A percentile compares a stretch with the other conserved stretches of the same genome.
phyloP scores from a whole-genome alignment of 2,888 invertebrate genomes.

The Rhodophaea formosa region DNA sequence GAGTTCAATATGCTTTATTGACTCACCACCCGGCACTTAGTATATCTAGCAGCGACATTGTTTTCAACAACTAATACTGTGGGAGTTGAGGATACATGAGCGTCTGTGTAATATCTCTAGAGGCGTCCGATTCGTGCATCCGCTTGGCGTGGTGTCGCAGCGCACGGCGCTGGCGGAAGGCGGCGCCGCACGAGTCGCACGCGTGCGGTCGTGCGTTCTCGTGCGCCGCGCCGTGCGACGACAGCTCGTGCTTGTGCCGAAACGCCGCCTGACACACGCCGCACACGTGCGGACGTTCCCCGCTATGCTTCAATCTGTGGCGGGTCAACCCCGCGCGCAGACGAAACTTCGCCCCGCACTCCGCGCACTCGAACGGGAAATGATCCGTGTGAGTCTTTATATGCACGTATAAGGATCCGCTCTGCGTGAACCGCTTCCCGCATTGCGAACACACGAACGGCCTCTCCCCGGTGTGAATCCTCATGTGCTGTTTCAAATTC shows the following conservation, averaged over 20 bases:
- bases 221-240: slow-evolving; percentile 56
- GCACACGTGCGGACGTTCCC: slow-evolving; percentile 82
- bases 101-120: slow-evolving; percentile 13
- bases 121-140: slow-evolving; percentile 49
- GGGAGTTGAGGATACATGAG: background rate
- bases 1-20: background rate
- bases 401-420: slow-evolving; percentile 84
- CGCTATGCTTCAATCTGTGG: slow-evolving; percentile 82
- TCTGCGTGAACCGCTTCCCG: slow-evolving; percentile 84
- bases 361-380: slow-evolving; percentile 80
- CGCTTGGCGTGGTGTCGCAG: slow-evolving; percentile 68
- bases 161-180: slow-evolving; percentile 72
- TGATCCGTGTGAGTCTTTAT: slow-evolving; percentile 79
- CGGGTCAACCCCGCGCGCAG: slow-evolving; percentile 79
- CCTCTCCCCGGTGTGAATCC: slow-evolving; percentile 82
- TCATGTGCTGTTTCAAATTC: slow-evolving; percentile 80
- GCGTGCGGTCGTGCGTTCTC: slow-evolving; percentile 57
- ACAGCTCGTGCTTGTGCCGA: slow-evolving; percentile 81
- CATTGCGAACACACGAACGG: slow-evolving; percentile 81
- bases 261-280: slow-evolving; percentile 79
- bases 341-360: slow-evolving; percentile 83
- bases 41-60: background rate
- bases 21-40: background rate
- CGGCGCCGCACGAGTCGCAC: slow-evolving; percentile 78
- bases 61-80: slow-evolving; percentile 1